Evolutionary conservation across 2,888 invertebrate genomes (phyloP).

Genomic region (Oscheius sp.): DNA sequence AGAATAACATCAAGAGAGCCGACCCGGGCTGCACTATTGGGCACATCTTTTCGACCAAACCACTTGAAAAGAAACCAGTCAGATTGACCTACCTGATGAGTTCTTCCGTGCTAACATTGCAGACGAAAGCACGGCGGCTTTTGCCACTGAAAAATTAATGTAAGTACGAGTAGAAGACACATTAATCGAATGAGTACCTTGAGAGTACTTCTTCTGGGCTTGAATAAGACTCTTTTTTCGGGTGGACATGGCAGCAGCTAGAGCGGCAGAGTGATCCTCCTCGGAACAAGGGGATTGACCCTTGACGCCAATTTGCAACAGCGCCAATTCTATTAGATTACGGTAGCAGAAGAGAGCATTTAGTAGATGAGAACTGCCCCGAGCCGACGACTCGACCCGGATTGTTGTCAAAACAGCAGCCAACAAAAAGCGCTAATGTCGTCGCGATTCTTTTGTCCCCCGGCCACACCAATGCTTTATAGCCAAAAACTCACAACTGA

Average conservation of each 20-base stretch:
- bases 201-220: conserved; percentile 53
- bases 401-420: conserved; percentile 2
- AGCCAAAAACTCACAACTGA: conserved; percentile 5
- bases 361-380: conserved; percentile 18
- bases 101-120: conserved; percentile 67
- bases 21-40: not conserved
- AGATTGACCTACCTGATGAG: conserved; percentile 43
- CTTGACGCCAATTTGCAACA: conserved; percentile 34
- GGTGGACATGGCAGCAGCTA: conserved; percentile 34
- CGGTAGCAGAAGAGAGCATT: conserved; percentile 30
- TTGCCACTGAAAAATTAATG: conserved; percentile 63
- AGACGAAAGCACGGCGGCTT: conserved; percentile 66
- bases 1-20: conserved; percentile 1
- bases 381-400: not conserved
- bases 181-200: conserved; percentile 37
- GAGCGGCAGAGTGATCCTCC: not conserved
- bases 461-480: not conserved
- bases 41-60: not conserved
- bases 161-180: not conserved
- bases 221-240: conserved; percentile 55
- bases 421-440: conserved; percentile 16
- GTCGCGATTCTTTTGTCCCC: not conserved
- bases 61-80: too few relatives aligned
- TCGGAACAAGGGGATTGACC: conserved; percentile 30
- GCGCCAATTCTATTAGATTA: conserved; percentile 34